Conservation (phyloP, 2,888 invertebrate species). For the Trachelus stipa region DNA sequence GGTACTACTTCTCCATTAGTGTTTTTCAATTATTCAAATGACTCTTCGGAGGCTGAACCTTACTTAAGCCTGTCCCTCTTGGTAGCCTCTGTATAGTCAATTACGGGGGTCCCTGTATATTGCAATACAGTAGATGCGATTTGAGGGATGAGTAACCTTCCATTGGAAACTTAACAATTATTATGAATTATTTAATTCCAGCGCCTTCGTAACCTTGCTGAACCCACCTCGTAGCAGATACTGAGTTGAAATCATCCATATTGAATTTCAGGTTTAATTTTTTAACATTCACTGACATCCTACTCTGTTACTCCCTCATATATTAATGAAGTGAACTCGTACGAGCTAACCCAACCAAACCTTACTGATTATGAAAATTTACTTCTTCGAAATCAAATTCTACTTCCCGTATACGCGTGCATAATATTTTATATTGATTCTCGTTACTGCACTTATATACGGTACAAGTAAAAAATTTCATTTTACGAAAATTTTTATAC, state of each 20-base stretch:
- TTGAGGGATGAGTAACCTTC: constrained; percentile 10
- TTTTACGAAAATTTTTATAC: background rate
- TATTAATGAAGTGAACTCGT: background rate
- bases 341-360: background rate
- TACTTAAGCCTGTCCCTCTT: constrained; percentile 27
- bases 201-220: background rate
- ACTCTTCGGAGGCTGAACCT: constrained; percentile 27
- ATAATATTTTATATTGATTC: background rate
- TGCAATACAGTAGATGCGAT: background rate
- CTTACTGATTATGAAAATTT: background rate
- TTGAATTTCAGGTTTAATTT: background rate
- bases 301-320: background rate
- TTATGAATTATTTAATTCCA: constrained; percentile 23
- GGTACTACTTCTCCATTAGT: constrained; percentile 19
- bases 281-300: background rate
- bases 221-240: background rate
- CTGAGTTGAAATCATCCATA: no score
- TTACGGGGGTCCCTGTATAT: background rate
- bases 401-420: background rate
- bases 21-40: constrained; percentile 31
- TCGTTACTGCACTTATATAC: background rate
- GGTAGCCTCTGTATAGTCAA: constrained; percentile 20
- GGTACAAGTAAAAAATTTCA: background rate
- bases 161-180: constrained; percentile 18
- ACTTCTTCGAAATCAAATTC: background rate